Conservation (phyloP, 2,888 invertebrate species). For the Cylindroiulus punctatus region DNA sequence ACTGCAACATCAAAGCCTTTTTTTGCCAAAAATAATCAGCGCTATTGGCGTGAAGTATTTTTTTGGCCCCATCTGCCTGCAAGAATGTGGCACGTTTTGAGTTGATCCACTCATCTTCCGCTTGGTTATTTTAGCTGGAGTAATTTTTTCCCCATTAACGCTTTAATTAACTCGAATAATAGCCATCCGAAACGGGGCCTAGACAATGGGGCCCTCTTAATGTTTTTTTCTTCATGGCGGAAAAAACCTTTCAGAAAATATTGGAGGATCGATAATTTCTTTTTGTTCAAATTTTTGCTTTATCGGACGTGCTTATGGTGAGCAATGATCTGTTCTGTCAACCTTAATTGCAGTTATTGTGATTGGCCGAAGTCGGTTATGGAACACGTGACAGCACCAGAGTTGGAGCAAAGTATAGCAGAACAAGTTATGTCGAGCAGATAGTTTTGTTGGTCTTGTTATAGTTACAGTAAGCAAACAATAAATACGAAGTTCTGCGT, state of each 20-base stretch:
- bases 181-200: not conserved
- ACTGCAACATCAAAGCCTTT: not conserved
- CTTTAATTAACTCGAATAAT: slow-evolving; percentile 43
- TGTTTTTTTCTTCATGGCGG: not conserved
- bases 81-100: not conserved
- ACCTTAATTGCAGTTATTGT: not conserved
- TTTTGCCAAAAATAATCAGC: not conserved
- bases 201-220: not conserved
- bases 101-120: not conserved
- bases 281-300: not conserved
- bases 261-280: not conserved
- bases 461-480: no score
- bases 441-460: no score
- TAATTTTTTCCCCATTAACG: slow-evolving; percentile 33
- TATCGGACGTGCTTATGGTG: not conserved
- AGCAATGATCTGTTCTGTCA: not conserved
- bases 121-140: slow-evolving; percentile 17
- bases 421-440: no score
- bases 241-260: slow-evolving; percentile 10
- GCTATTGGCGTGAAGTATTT: not conserved
- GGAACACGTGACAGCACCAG: no score
- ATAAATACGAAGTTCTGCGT: no score
- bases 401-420: no score
- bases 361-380: no score
- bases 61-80: not conserved